Base-by-base conservation (phyloP, 2,113 vertebrate species). In the Mustela lutreola region DNA sequence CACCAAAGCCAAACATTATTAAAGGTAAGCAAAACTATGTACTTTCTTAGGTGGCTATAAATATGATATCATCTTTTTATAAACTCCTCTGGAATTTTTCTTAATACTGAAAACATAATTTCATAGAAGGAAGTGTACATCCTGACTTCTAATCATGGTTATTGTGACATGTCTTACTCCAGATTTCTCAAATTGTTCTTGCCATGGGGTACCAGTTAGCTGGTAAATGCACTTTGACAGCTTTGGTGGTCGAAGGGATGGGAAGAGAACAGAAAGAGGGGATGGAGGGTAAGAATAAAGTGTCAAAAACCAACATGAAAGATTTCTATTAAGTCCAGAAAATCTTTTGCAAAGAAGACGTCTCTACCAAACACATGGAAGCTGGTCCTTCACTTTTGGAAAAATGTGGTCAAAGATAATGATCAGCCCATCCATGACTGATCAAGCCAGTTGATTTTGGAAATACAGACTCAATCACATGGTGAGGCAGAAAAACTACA, bases 1-100 rank as follows among this genome's bases (percentile, higher is more conserved):
- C 99, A 16, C 99, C 99, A 98, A 99, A 99, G 89, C 99, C 99
- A 14, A 99, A 99, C 97, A 99, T 99, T 96, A 99, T 99, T 96
- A 99, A 99, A 99, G 99, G 99, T 99, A 99, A 98, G 99, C 45
- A 67, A 67, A 87, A 60, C 7, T 26, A 3, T 79, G 11, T 67
- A 1, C 31, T 86, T 76, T 24, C 22, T 28, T 16, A 83, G 45
- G 39, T 83, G 33, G 73, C 83, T 48, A n/a, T 67, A 80, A 79
- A 48, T 19, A 53, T 1, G 0, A 5, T 28, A 18, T 60, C 18
- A 60, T 45, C 36, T 60, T 79, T 81, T 80, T 75, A 36, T 36
- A 78, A 78, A 53, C 4, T 1, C 6, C 11, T 84, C 16, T 15
- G 4, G 1, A n/a, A 18, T 16, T 28, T 85, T 92, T 84, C 26